Evolutionary conservation across 2,113 vertebrate genomes (phyloP), one percentile per base, ranked within the genome.

Genomic region (Podilymbus podiceps): DNA sequence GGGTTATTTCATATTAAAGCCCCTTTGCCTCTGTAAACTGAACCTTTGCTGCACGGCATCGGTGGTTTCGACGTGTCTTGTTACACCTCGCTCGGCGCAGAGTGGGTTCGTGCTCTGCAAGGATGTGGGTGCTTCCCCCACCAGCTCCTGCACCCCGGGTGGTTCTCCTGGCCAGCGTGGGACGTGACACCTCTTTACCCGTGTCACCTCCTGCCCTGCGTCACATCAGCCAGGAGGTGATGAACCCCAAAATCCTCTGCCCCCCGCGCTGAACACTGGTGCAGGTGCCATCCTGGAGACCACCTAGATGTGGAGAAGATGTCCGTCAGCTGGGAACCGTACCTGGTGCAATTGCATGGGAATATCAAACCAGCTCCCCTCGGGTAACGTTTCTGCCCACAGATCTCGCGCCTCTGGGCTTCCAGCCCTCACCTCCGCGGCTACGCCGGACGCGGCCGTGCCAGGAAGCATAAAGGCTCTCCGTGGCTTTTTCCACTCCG

Each of bases 191-290:
- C 35, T 55, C 64, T 50, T 46, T 5, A 55, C 40, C 47, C 9
- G 6, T 6, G 55, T 23, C 84, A 63, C 69, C 40, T 55, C 52
- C 66, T 49, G 38, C 75, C 40, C n/a, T 8, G 30, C 35, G 30
- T n/a, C 85, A 44, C 74, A n/a, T 12, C 89, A 72, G 9, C 24
- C 24, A 25, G 56, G 2, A 69, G 56, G n/a, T 11, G 52, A 63
- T 3, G 6, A 31, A 47, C 23, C 66, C 60, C 78, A 63, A 63
- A 35, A 52, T 27, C 33, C 42, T 73, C 50, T 33, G 12, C 16
- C 35, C 42, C 23, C 4, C 0, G 1, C 13, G 6, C 19, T 11
- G 33, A 22, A 4, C 9, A 3, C 15, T 0, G 0, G 5, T 21
- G 31, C 15, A 21, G 79, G 33, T 35, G 44, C 27, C 73, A 31